Percentiles rank a stretch among this genome's conserved stretches.
These are phyloP conservation scores for Heliocidaris tuberculata DNA, from an alignment of 35 echinoderm and acorn worm genomes.

Conservation along the genomic window DNA sequence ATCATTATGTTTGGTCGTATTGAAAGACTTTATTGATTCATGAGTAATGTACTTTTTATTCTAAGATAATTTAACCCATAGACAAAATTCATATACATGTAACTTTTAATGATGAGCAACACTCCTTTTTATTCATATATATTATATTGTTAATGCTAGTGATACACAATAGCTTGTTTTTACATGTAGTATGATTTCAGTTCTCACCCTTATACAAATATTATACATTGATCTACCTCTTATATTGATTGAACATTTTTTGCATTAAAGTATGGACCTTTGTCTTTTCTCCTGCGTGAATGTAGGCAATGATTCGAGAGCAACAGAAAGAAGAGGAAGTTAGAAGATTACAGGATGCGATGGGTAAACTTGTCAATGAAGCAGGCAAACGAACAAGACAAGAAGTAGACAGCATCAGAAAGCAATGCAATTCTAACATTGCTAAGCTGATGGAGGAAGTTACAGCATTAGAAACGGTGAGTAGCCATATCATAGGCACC, in stretches of 20 bases:
- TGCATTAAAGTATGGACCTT: background rate
- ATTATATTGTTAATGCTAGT: too few species aligned
- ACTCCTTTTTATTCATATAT: too few species aligned
- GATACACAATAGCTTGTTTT: too few species aligned
- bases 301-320: constrained; percentile 82
- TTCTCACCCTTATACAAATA: too few species aligned
- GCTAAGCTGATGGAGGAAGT: constrained; percentile 94
- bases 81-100: too few species aligned
- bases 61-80: too few species aligned
- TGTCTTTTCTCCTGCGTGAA: background rate
- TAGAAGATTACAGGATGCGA: constrained; percentile 64
- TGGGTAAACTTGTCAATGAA: constrained; percentile 82
- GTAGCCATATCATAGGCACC: background rate
- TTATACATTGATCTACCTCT: too few species aligned
- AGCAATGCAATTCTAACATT: constrained; percentile 95
- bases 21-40: too few species aligned
- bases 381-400: constrained; percentile 81
- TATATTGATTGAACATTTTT: background rate
- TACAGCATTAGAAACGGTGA: constrained; percentile 87
- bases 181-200: too few species aligned
- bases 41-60: too few species aligned
- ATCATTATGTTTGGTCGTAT: too few species aligned
- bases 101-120: too few species aligned
- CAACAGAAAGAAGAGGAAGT: constrained; percentile 81
- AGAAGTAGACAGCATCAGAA: constrained; percentile 88